A percentile compares a stretch with the other conserved stretches of the same genome.
Conservation (phyloP, 2,113 vertebrate species). For the Oceanites oceanicus region DNA sequence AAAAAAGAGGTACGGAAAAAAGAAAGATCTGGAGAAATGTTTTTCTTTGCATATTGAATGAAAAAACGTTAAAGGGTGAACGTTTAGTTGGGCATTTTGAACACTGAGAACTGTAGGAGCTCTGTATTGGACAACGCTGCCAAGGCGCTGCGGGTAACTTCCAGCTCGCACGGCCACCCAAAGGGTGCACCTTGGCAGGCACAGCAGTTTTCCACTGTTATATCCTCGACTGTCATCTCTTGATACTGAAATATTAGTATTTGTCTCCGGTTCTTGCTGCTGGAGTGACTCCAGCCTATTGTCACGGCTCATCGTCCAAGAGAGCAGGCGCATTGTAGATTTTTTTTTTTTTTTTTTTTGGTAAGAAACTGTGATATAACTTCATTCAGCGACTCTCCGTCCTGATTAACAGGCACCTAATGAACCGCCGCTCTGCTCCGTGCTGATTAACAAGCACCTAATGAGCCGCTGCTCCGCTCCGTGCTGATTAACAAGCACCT, state of each 20-base stretch:
- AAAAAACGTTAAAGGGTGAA: rapidly evolving
- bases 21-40: rapidly evolving
- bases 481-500: neutral
- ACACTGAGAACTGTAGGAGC: rapidly evolving
- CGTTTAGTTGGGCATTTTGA: rapidly evolving
- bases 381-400: rapidly evolving
- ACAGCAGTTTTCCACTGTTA: rapidly evolving
- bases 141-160: rapidly evolving
- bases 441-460: neutral
- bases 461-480: neutral
- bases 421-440: neutral
- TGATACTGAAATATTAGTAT: rapidly evolving
- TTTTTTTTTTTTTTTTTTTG: too few species aligned
- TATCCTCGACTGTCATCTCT: rapidly evolving
- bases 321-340: neutral
- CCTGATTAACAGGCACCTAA: too few species aligned
- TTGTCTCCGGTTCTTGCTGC: rapidly evolving
- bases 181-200: neutral
- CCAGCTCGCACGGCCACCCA: rapidly evolving
- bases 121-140: rapidly evolving
- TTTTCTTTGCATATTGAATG: neutral
- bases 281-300: neutral
- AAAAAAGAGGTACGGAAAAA: neutral
- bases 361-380: rapidly evolving
- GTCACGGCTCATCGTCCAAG: rapidly evolving